Evolutionary conservation across 2,113 vertebrate genomes (phyloP).

Genomic region (Okapia johnstoni): DNA sequence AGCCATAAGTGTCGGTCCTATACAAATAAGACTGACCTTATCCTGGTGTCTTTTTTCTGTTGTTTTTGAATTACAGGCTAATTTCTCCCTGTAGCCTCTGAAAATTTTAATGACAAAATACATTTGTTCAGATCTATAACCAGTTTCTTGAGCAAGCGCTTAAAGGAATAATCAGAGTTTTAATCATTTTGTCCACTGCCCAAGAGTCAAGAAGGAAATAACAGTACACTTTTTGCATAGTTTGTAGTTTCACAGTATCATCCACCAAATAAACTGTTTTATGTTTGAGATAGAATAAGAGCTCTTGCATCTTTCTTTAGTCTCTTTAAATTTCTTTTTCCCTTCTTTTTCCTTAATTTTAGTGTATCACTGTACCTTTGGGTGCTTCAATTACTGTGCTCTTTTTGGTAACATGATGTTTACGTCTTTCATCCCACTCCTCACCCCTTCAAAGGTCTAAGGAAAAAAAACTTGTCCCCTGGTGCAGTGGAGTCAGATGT

Average conservation of each 20-base stretch:
- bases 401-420: conserved; percentile 41
- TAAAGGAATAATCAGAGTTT: neutral
- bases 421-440: conserved; percentile 53
- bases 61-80: neutral
- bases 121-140: neutral
- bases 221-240: neutral
- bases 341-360: neutral
- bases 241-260: neutral
- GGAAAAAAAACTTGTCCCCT: conserved; percentile 97
- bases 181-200: neutral
- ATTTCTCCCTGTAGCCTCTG: neutral
- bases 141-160: conserved; percentile 7
- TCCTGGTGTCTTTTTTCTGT: neutral
- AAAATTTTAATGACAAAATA: conserved; percentile 11
- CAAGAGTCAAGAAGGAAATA: neutral
- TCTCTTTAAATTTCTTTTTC: neutral
- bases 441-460: conserved; percentile 83
- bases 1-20: neutral
- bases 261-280: neutral
- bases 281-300: neutral
- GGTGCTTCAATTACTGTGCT: neutral
- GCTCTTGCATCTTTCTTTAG: neutral
- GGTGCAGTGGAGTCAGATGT: conserved; percentile 94
- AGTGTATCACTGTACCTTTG: neutral
- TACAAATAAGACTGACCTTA: neutral